phyloP scores from a whole-genome alignment of 2,888 invertebrate species.

The Byasa hedistus region DNA sequence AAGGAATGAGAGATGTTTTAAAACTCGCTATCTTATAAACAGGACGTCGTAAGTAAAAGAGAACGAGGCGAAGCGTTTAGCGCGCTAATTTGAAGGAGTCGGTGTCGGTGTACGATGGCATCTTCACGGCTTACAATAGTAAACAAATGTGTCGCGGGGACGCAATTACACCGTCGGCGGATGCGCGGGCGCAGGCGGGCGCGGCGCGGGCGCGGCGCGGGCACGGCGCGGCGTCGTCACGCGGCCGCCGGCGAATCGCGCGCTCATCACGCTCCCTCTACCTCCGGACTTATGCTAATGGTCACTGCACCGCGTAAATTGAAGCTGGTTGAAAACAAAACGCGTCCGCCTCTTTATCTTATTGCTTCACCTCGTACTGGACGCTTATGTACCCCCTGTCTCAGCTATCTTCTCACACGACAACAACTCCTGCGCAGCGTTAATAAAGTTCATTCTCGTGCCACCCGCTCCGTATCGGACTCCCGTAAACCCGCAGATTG shows the following conservation, averaged over 20 bases:
- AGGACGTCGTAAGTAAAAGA: constrained; percentile 35
- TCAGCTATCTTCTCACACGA: constrained; percentile 41
- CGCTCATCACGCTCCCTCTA: constrained; percentile 68
- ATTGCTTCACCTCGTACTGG: constrained; percentile 59
- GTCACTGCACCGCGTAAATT: constrained; percentile 75
- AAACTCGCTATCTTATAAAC: constrained; percentile 19
- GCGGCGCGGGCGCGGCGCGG: constrained; percentile 56
- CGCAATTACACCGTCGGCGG: constrained; percentile 63
- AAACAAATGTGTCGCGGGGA: constrained; percentile 76
- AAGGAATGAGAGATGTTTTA: constrained; percentile 18
- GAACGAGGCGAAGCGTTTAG: constrained; percentile 46
- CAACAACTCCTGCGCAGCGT: constrained; percentile 48
- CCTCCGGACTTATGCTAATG: constrained; percentile 76
- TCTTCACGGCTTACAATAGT: constrained; percentile 78
- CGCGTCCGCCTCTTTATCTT: constrained; percentile 76
- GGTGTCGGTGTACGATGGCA: constrained; percentile 70
- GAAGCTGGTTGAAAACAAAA: constrained; percentile 74
- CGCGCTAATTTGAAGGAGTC: constrained; percentile 73
- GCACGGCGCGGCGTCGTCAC: constrained; percentile 52
- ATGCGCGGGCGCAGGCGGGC: constrained; percentile 40
- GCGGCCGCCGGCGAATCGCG: constrained; percentile 64
- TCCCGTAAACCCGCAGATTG: constrained; percentile 65
- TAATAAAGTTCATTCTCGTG: constrained; percentile 55
- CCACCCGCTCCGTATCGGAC: constrained; percentile 43
- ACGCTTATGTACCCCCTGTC: constrained; percentile 43